phyloP scores from a whole-genome alignment of 2,113 vertebrate species.

The Silurus asotus region DNA sequence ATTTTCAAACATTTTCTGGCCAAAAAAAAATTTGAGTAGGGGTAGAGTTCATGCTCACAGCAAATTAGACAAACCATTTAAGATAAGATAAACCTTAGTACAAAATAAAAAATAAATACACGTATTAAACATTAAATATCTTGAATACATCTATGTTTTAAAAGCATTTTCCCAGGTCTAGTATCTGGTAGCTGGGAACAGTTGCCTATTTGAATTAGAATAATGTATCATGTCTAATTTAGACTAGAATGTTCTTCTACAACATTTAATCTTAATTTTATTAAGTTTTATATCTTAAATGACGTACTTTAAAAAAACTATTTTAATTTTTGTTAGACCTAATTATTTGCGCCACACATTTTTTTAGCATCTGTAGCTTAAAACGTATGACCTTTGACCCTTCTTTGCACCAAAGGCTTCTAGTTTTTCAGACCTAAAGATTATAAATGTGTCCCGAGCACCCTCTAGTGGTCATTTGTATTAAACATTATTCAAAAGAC shows the following conservation, averaged over 20 bases:
- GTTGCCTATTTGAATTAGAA: no score
- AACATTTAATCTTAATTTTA: neutral
- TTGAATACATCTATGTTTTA: no score
- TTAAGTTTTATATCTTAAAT: no score
- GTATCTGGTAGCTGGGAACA: no score
- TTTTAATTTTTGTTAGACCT: neutral
- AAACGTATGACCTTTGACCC: conserved; percentile 37
- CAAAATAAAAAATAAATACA: neutral
- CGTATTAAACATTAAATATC: neutral
- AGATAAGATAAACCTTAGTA: neutral
- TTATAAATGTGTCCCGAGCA: conserved; percentile 43
- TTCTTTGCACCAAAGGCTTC: neutral
- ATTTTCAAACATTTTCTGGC: neutral
- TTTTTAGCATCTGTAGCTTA: neutral
- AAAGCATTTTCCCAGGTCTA: no score
- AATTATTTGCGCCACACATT: neutral
- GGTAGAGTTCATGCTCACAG: neutral
- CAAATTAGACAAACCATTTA: neutral
- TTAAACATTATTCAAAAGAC: neutral
- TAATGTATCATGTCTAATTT: no score
- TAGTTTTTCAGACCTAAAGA: neutral
- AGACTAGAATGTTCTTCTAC: neutral
- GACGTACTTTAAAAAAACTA: no score
- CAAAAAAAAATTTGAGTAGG: neutral
- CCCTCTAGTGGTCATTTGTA: conserved; percentile 53